These are phyloP conservation scores for Allacma fusca DNA, from an alignment of 2,888 invertebrate genomes.

Conservation along the genomic window DNA sequence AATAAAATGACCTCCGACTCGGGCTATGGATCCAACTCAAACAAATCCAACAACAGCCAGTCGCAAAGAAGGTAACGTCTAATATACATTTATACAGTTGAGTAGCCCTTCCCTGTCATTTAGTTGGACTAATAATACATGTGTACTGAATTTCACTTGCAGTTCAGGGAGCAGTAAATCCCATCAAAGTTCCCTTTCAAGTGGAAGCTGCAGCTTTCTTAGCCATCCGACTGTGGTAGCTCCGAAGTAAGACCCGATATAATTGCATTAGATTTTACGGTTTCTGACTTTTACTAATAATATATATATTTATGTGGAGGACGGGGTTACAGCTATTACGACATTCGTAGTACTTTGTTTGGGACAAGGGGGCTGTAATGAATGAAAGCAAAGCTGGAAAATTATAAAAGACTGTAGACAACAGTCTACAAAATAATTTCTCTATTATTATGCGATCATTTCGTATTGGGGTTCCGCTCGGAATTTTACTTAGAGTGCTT, in stretches of 20 bases:
- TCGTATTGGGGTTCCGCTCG: too few relatives aligned
- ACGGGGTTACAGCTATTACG: too few relatives aligned
- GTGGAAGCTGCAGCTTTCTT: conserved; percentile 46
- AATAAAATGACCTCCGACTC: conserved; percentile 51
- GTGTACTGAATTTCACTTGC: background rate
- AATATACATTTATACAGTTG: background rate
- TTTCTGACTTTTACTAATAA: too few relatives aligned
- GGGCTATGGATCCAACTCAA: conserved; percentile 55
- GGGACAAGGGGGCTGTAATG: too few relatives aligned
- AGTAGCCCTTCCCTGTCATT: background rate
- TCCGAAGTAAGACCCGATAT: conserved; percentile 2
- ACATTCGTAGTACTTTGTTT: too few relatives aligned
- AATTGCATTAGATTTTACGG: too few relatives aligned
- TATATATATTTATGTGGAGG: too few relatives aligned
- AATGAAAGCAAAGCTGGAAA: too few relatives aligned
- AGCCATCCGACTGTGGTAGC: background rate
- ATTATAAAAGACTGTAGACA: too few relatives aligned
- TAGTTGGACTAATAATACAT: background rate
- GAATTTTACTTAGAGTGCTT: too few relatives aligned
- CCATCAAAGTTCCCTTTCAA: conserved; percentile 69
- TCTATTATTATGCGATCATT: too few relatives aligned
- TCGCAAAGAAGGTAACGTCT: conserved; percentile 76
- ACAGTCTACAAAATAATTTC: too few relatives aligned
- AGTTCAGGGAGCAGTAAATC: conserved; percentile 73
- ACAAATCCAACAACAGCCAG: conserved; percentile 73